Evolutionary conservation across 2,113 vertebrate species (phyloP), one percentile per base, ranked within the genome.

Genomic region (Ornithorhynchus anatinus): DNA sequence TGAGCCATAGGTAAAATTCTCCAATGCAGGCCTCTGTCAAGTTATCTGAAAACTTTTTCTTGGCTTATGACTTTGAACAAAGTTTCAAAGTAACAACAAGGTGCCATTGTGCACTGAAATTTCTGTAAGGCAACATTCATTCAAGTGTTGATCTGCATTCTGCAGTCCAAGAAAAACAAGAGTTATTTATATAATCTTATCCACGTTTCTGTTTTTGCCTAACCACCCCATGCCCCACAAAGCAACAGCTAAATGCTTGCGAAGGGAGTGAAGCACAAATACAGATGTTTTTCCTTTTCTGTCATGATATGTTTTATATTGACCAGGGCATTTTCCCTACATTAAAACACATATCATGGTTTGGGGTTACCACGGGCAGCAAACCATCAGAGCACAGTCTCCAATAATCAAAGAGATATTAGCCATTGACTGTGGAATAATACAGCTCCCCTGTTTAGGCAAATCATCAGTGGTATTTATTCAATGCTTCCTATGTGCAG

Each of bases 161-260:
- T 79, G 25, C 70, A 62, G 36, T 90, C 90, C 86, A 92, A 91
- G 90, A 92, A 92, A 91, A 94, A 94, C 90, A 94, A 90, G 84
- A 88, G 84, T 86, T 92, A 91, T 93, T 93, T 92, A 91, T 93
- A 93, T 91, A 91, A 92, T 93, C 89, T 88, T 90, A 93, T 92
- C 90, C 89, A 25, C 53, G 88, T 89, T 85, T 91, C 90, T 92
- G 90, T 92, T 92, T 92, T 92, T 81, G 88, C 89, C 88, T 82
- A 89, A 74, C 72, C 80, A 86, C 85, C 84, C 90, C 87, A 87
- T 89, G 89, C 79, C 90, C 85, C 62, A 40, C 85, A 89, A 86
- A 70, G 47, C 84, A 88, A 71, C 68, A 90, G 75, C 79, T 68
- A 89, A 88, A 84, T 79, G 84, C 83, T 84, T 83, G 86, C 85